A percentile compares a stretch with the other conserved stretches of the same genome.
These are phyloP conservation scores for Malurus leucopterus DNA, from an alignment of 2,797 vertebrate species.

Conservation along the genomic window DNA sequence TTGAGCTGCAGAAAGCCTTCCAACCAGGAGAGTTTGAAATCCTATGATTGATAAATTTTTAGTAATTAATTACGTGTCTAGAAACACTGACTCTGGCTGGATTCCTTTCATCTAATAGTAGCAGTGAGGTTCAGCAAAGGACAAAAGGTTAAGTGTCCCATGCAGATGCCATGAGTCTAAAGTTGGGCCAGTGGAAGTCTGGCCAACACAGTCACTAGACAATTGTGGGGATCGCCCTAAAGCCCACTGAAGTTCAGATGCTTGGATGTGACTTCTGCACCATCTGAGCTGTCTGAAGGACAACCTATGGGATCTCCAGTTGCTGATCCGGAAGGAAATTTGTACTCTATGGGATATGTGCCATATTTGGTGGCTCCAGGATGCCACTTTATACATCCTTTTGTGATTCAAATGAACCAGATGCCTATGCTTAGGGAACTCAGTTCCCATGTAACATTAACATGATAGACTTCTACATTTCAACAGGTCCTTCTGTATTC, in stretches of 20 bases:
- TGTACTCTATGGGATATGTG: neutral
- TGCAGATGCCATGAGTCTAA: neutral
- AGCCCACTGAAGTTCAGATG: neutral
- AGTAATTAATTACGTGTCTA: neutral
- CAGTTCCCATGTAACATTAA: neutral
- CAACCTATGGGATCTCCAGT: neutral
- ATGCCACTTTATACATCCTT: neutral
- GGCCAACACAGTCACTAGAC: neutral
- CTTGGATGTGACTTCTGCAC: neutral
- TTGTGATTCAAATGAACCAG: neutral
- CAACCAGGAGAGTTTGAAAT: neutral
- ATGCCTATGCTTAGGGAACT: neutral
- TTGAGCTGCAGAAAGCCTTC: neutral
- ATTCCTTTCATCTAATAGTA: neutral
- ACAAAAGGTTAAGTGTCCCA: neutral
- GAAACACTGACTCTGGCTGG: neutral
- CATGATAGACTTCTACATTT: neutral
- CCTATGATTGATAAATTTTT: neutral
- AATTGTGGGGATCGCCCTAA: neutral
- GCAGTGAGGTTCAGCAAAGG: neutral
- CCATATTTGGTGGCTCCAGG: neutral
- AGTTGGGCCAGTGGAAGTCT: neutral
- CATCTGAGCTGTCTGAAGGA: neutral
- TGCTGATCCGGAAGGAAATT: neutral
- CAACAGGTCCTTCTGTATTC: neutral